A percentile compares a stretch with the other conserved stretches of the same genome.
These are phyloP conservation scores for Heterotis niloticus DNA, from an alignment of 2,113 vertebrate genomes.

Conservation along the genomic window DNA sequence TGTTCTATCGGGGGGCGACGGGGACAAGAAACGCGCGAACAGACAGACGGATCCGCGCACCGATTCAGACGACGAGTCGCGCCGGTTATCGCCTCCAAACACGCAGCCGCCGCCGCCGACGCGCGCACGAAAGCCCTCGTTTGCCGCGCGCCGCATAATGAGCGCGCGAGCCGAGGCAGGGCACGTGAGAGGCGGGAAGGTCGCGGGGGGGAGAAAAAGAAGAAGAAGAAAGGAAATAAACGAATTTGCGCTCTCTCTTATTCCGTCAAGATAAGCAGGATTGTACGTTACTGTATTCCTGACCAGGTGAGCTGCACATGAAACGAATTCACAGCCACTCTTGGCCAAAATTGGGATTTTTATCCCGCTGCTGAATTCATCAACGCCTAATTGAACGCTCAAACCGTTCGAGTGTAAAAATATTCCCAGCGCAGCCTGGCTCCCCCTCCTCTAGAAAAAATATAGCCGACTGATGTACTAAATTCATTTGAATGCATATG, in stretches of 20 bases:
- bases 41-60: constrained; percentile 41
- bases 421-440: no score
- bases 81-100: constrained; percentile 63
- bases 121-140: constrained; percentile 57
- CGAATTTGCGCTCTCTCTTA: not conserved
- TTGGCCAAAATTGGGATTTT: no score
- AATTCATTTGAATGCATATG: not conserved
- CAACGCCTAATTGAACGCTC: no score
- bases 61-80: constrained; percentile 61
- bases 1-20: constrained; percentile 40
- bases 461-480: not conserved
- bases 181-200: not conserved
- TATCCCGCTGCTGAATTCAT: no score
- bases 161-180: constrained; percentile 51
- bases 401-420: no score
- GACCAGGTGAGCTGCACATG: constrained; percentile 3
- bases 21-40: constrained; percentile 37
- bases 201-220: no score
- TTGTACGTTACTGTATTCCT: not conserved
- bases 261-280: constrained; percentile 17
- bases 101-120: constrained; percentile 46
- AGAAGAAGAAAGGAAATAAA: no score
- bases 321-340: not conserved
- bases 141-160: constrained; percentile 58
- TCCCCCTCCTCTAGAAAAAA: not conserved